Percentiles rank a stretch among this genome's conserved stretches.
These are phyloP conservation scores for Agrochola lota DNA, from an alignment of 2,888 invertebrate species.

Conservation along the genomic window DNA sequence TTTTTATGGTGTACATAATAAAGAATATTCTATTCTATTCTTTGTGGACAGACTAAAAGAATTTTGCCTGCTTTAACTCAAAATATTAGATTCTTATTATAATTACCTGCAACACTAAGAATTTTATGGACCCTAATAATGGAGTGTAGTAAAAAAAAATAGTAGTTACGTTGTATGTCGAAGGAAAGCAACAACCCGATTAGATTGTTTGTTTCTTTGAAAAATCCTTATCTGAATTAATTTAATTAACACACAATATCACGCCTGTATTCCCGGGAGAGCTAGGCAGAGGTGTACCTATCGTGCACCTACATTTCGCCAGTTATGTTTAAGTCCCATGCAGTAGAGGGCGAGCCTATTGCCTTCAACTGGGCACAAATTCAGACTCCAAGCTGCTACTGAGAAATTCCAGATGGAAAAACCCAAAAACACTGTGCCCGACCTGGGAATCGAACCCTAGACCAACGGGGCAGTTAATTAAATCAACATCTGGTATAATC, in stretches of 20 bases:
- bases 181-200: background rate
- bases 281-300: background rate
- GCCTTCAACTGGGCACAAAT: background rate
- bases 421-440: background rate
- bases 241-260: background rate
- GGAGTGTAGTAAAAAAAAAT: too few species aligned
- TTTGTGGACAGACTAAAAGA: background rate
- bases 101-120: background rate
- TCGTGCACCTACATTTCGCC: background rate
- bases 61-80: background rate
- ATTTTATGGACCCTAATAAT: background rate
- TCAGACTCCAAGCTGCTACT: background rate
- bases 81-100: background rate
- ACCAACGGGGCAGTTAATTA: background rate
- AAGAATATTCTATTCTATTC: too few species aligned
- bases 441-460: background rate
- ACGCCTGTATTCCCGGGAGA: background rate
- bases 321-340: background rate
- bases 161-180: constrained; percentile 1
- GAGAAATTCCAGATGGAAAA: background rate
- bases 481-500: background rate
- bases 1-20: too few species aligned
- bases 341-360: background rate
- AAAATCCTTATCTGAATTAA: background rate
- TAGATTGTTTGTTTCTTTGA: constrained; percentile 15